Evolutionary conservation across 2,113 vertebrate species (phyloP).

Genomic region (Mola mola): DNA sequence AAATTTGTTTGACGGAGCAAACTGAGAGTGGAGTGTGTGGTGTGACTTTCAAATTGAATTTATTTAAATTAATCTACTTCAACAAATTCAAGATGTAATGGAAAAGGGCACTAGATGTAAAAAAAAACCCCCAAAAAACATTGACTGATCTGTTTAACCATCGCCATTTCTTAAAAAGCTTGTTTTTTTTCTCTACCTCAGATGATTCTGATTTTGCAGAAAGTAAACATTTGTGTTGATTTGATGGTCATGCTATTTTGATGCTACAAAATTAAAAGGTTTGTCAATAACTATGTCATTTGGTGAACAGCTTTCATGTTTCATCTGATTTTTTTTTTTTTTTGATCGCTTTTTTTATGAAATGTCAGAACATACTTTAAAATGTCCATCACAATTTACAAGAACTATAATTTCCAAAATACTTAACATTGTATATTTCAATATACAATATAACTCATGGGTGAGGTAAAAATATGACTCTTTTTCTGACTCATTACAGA

Average conservation of each 20-base stretch:
- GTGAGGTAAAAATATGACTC: neutral
- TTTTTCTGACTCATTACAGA: conserved; percentile 16
- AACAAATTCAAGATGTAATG: neutral
- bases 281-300: neutral
- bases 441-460: neutral
- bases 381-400: neutral
- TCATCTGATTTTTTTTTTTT: too few species aligned
- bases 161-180: neutral
- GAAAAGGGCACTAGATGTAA: neutral
- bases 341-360: neutral
- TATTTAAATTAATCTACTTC: neutral
- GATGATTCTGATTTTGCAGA: neutral
- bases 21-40: too few species aligned
- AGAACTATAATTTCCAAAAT: too few species aligned
- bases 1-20: neutral
- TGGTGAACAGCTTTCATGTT: neutral
- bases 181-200: neutral
- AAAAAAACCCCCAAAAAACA: too few species aligned
- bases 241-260: too few species aligned
- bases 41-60: too few species aligned
- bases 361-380: too few species aligned
- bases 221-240: too few species aligned
- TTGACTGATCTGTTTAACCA: neutral
- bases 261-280: too few species aligned
- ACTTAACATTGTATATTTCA: too few species aligned